Evolutionary conservation across 2,888 invertebrate species (phyloP), one percentile per base, ranked within the genome.

Genomic region (Eudasyphora cyanicolor): DNA sequence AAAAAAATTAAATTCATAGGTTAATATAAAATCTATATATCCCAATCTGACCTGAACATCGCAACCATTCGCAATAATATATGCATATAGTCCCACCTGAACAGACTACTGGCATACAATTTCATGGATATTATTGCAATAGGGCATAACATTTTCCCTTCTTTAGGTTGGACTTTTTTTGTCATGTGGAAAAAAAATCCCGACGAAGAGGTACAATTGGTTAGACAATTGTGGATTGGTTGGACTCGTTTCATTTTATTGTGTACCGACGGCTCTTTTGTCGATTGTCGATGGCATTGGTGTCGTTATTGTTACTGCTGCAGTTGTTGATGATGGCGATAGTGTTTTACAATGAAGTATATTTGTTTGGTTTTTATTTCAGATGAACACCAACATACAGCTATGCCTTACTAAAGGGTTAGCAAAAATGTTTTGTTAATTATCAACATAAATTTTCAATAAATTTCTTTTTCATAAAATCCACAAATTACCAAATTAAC

Each of bases 201-300:
- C 14, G 27, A 27, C 24, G 42, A 75, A n/a, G 49, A 60, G 49
- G 60, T 51, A 71, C 77, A 78, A 82, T 75, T 82, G 77, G 78
- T 75, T 82, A 82, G 75, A 75, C 78, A 82, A 70, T 82, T 82
- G 82, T 6, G 70, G 74, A 78, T 82, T 81, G 71, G 67, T 82
- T 81, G 71, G 67, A 54, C 75, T 64, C 38, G 67, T 67, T 67
- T 67, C 19, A 35, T 67, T 38, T 67, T 67, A 67, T 73, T 64
- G 54, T 57, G 29, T 60, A 21, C 32, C 12, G 70, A 29, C 60
- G 42, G 21, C 42, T 38, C 42, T 67, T 60, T 74, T 74, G 74
- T 60, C 51, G 35, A n/a, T n/a, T n/a, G n/a, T 17, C 60, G 60
- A 35, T 79, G 69, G 4, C 67, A 67, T 49, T 67, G 79, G 69